Percentiles rank a stretch among this genome's conserved stretches.
phyloP scores from a whole-genome alignment of 2,113 vertebrate genomes.

The Tamias sibiricus region DNA sequence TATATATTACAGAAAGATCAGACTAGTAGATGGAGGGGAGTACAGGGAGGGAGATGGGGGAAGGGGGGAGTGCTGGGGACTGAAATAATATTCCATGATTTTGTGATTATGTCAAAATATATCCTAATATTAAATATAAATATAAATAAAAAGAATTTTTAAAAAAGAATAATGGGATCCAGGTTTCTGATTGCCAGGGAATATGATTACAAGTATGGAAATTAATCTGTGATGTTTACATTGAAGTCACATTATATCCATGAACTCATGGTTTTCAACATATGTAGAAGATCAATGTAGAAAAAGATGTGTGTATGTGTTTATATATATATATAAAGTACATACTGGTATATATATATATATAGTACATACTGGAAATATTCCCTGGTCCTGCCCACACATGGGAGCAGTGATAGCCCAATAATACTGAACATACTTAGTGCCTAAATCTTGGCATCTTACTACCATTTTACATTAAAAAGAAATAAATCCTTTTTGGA shows the following conservation, averaged over 20 bases:
- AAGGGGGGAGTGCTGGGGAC: too few relatives aligned
- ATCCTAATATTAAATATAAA: too few relatives aligned
- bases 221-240: background rate
- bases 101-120: too few relatives aligned
- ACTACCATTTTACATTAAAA: background rate
- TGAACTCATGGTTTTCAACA: background rate
- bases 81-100: too few relatives aligned
- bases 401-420: background rate
- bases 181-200: background rate
- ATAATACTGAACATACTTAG: background rate
- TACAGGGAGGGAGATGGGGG: too few relatives aligned
- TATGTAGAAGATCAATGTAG: background rate
- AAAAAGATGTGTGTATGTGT: constrained; percentile 10
- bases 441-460: background rate
- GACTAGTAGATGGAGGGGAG: too few relatives aligned
- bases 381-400: background rate
- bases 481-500: background rate
- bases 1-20: too few relatives aligned
- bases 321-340: too few relatives aligned
- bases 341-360: too few relatives aligned
- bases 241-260: background rate
- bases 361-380: background rate
- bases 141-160: too few relatives aligned
- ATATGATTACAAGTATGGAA: background rate
- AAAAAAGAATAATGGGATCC: background rate